Conservation (phyloP, 2,113 vertebrate species). For the Nymphicus hollandicus region DNA sequence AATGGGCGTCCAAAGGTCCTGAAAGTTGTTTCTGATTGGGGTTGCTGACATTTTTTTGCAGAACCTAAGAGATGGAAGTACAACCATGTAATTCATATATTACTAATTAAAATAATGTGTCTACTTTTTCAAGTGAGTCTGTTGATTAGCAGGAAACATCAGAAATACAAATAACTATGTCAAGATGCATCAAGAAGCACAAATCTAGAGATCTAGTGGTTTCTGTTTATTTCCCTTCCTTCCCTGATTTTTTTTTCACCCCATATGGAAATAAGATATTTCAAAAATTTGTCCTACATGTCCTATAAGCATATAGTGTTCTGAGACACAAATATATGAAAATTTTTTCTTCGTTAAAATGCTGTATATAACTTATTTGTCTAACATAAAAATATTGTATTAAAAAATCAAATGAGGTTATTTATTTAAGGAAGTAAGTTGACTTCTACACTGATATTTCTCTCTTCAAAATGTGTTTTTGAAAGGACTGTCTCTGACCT, state of each 20-base stretch:
- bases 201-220: neutral
- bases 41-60: conserved; percentile 62
- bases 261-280: neutral
- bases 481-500: conserved; percentile 60
- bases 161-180: conserved; percentile 44
- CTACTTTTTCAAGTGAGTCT: conserved; percentile 45
- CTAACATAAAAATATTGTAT: neutral
- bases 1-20: conserved; percentile 67
- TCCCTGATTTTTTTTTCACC: neutral
- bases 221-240: neutral
- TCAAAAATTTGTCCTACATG: neutral
- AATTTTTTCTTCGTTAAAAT: neutral
- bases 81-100: conserved; percentile 14
- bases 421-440: neutral
- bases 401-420: neutral
- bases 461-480: conserved; percentile 44
- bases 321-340: neutral
- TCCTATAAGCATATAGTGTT: neutral
- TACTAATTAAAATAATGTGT: conserved; percentile 43
- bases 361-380: neutral
- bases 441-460: conserved; percentile 3
- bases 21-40: conserved; percentile 66
- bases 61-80: conserved; percentile 64
- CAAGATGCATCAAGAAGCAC: conserved; percentile 34
- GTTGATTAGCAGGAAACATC: conserved; percentile 36